A percentile compares a stretch with the other conserved stretches of the same genome.
These are phyloP conservation scores for Trialeurodes vaporariorum DNA, from an alignment of 1,140 invertebrate species.

Conservation along the genomic window DNA sequence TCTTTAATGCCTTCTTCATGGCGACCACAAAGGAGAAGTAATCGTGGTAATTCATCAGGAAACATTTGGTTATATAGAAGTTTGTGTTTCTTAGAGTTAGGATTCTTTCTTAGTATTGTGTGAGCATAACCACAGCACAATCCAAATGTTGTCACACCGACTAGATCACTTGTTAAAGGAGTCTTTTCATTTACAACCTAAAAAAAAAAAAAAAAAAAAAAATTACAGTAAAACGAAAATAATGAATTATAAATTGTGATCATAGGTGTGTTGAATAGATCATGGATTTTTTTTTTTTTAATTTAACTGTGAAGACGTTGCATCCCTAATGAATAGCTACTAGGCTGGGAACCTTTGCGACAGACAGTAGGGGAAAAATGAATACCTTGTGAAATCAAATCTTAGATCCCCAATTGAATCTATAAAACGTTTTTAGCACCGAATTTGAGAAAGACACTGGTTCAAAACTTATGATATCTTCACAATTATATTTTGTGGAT, in stretches of 20 bases:
- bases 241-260: background rate
- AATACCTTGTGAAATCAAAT: too few species aligned
- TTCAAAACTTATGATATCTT: too few species aligned
- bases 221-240: constrained; percentile 3
- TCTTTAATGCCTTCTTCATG: constrained; percentile 19
- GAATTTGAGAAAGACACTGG: too few species aligned
- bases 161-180: constrained; percentile 34
- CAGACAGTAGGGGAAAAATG: too few species aligned
- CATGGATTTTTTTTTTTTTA: too few species aligned
- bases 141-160: constrained; percentile 48
- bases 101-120: constrained; percentile 35
- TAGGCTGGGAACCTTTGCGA: too few species aligned
- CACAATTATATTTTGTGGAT: too few species aligned
- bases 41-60: constrained; percentile 21
- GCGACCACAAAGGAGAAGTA: constrained; percentile 23
- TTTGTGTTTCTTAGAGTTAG: constrained; percentile 15
- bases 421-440: too few species aligned
- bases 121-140: constrained; percentile 50
- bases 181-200: constrained; percentile 42
- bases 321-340: too few species aligned
- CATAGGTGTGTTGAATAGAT: too few species aligned
- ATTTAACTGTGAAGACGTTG: too few species aligned
- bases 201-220: constrained; percentile 8
- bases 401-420: too few species aligned
- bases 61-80: constrained; percentile 17